phyloP scores from a whole-genome alignment of 1,140 invertebrate genomes.

The Lerema accius region DNA sequence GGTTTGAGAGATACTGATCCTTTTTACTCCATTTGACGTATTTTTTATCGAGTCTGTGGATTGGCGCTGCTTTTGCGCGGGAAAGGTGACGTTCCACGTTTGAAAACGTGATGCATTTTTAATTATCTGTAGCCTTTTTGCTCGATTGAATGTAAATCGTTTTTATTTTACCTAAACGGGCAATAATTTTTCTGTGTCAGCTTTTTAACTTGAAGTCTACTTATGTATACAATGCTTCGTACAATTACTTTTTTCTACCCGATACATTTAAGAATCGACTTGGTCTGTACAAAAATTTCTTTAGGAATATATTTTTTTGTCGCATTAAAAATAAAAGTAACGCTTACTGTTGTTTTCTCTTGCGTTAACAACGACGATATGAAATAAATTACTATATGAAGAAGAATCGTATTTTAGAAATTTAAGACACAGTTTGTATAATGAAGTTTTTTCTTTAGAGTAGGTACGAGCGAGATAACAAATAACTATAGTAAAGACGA shows the following conservation, averaged over 20 bases:
- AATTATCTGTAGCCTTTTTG: constrained; percentile 27
- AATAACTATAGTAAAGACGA: no score
- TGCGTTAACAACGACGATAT: no score
- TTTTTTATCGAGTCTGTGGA: constrained; percentile 27
- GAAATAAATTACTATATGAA: no score
- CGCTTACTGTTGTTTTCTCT: no score
- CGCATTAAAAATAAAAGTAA: no score
- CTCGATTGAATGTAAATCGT: constrained; percentile 25
- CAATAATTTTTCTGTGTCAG: constrained; percentile 14
- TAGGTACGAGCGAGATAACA: no score
- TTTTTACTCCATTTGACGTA: constrained; percentile 36
- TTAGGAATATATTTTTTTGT: no score
- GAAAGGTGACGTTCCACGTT: constrained; percentile 26
- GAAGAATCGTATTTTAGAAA: no score
- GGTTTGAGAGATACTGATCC: constrained; percentile 39
- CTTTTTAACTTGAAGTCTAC: neutral
- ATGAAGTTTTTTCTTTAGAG: no score
- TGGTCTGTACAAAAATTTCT: no score
- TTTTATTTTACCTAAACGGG: constrained; percentile 30
- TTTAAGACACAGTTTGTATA: no score
- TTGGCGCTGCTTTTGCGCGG: constrained; percentile 10
- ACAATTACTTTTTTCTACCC: neutral
- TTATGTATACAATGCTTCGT: neutral
- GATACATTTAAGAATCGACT: neutral
- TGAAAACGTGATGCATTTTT: constrained; percentile 34